A percentile compares a stretch with the other conserved stretches of the same genome.
Evolutionary conservation across 2,888 invertebrate genomes (phyloP).

Genomic region (Smittia sp.): DNA sequence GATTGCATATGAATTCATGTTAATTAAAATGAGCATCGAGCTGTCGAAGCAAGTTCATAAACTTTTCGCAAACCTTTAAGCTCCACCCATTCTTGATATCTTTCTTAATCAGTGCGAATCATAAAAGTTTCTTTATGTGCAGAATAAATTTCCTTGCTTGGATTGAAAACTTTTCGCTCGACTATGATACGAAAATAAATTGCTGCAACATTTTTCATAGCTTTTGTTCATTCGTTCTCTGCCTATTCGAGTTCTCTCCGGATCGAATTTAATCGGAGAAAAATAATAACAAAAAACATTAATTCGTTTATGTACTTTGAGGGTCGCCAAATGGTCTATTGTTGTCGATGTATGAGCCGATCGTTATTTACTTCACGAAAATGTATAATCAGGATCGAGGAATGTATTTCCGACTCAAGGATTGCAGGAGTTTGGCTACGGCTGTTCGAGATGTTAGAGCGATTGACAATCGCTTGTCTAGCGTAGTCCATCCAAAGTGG

Average conservation of each 20-base stretch:
- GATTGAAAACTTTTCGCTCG: not conserved
- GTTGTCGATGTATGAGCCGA: constrained; percentile 18
- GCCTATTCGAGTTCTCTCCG: constrained; percentile 13
- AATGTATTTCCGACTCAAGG: constrained; percentile 21
- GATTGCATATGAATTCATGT: not conserved
- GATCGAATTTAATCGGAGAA: constrained; percentile 36
- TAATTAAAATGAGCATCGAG: not conserved
- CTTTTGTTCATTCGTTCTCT: constrained; percentile 27
- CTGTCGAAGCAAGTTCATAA: not conserved
- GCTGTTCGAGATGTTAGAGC: no score
- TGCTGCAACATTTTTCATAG: constrained; percentile 35
- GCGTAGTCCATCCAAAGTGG: no score
- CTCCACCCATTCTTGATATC: not conserved
- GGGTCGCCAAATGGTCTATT: constrained; percentile 42
- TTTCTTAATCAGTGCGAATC: not conserved
- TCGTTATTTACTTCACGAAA: constrained; percentile 34
- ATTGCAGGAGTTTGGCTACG: no score
- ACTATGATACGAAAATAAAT: constrained; percentile 15
- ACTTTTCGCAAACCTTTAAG: not conserved
- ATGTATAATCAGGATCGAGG: constrained; percentile 30
- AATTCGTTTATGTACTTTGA: constrained; percentile 19
- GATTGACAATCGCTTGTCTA: no score
- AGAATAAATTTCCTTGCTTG: not conserved
- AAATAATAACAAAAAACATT: constrained; percentile 37
- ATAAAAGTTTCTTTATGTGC: not conserved